Conservation (phyloP, 2,113 vertebrate species). For the Otolemur garnettii region DNA sequence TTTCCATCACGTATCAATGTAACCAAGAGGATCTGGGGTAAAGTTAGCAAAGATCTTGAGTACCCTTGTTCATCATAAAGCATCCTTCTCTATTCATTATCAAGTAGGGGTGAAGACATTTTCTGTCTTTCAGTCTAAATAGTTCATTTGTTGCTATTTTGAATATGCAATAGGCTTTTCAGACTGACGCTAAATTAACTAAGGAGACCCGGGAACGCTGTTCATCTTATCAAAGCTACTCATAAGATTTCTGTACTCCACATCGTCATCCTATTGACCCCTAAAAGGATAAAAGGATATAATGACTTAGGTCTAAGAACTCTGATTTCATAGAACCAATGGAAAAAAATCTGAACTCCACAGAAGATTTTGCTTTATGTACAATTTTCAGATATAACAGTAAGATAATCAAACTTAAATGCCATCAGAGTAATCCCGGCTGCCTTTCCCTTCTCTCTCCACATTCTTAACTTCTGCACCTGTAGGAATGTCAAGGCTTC, state of each 20-base stretch:
- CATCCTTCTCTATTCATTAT: background rate
- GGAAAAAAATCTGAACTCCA: background rate
- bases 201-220: background rate
- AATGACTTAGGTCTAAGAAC: background rate
- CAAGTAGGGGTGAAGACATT: background rate
- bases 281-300: background rate
- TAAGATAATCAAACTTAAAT: background rate
- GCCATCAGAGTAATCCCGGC: background rate
- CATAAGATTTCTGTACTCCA: background rate
- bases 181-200: slow-evolving; percentile 1
- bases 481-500: background rate
- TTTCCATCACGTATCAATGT: background rate
- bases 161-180: background rate
- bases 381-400: background rate
- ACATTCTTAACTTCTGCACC: background rate
- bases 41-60: slow-evolving; percentile 10
- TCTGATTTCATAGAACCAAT: background rate
- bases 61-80: background rate
- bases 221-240: background rate
- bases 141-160: slow-evolving; percentile 44
- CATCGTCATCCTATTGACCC: background rate
- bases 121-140: background rate
- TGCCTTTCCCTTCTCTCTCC: background rate
- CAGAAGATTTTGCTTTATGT: background rate
- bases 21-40: background rate